Base-by-base conservation (phyloP, 2,113 vertebrate genomes). In the Spea multiplicata region DNA sequence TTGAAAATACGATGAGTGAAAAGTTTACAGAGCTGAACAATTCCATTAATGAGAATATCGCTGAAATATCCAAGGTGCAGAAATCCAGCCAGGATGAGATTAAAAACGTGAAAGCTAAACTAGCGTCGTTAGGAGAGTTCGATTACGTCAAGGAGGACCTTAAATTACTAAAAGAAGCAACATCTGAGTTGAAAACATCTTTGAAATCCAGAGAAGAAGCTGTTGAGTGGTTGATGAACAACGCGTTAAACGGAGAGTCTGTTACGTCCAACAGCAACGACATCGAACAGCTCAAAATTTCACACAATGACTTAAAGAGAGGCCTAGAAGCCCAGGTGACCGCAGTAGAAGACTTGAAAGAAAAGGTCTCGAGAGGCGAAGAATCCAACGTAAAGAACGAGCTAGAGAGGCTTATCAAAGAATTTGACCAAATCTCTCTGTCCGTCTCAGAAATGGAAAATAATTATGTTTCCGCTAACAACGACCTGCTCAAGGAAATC, bases 1-100 rank as follows among this genome's bases (percentile, higher is more conserved):
- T 98, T 57, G 96, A 98, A 90, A 93, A 88, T 83, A 95, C 95
- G 0, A 93, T 99, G 45, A 95, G 97, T 86, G 95, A 98, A 73
- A 92, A 96, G 13, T 86, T 99, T 82, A 94, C 93, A 0, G 95
- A 99, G 84, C 90, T 96, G 82, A 97, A 94, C 72, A 92, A 88
- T 80, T 98, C 97, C 81, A 94, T 99, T 85, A 88, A 89, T 0
- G 95, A 94, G 86, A 97, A 95, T 79, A 91, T 98, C 8, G 87
- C 92, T 3, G 92, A 96, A 80, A 94, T 98, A 86, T 92, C 96
- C 0, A 90, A 92, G 0, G 91, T 95, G 5, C 97, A 99, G 89
- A 92, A 93, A 59, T 91, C 91, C 81, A 91, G 93, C 45, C 95
- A 94, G 87, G 88, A 90, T 62, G 94, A 98, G 81, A 92, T 99